A percentile compares a stretch with the other conserved stretches of the same genome.
These are phyloP conservation scores for Herpetotheres cachinnans DNA, from an alignment of 2,113 vertebrate genomes.

Conservation along the genomic window DNA sequence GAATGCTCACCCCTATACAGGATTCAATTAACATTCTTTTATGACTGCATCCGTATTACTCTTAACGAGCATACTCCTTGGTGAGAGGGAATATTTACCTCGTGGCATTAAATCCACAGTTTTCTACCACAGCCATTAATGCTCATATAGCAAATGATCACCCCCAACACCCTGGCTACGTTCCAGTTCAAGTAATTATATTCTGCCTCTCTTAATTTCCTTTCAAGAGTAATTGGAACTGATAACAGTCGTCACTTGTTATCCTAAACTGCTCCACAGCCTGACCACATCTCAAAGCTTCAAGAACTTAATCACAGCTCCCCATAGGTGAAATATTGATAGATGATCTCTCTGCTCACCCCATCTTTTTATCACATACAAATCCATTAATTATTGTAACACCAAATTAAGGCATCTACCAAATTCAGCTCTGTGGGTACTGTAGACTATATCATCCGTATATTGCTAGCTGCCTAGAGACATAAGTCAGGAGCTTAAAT, in stretches of 20 bases:
- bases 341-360: neutral
- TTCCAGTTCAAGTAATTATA: conserved; percentile 60
- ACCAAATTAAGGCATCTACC: neutral
- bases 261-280: conserved; percentile 23
- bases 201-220: conserved; percentile 57
- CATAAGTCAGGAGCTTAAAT: conserved; percentile 12
- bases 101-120: conserved; percentile 34
- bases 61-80: conserved; percentile 35
- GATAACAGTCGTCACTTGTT: conserved; percentile 32
- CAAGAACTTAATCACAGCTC: conserved; percentile 19
- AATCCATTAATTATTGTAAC: conserved; percentile 31
- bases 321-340: conserved; percentile 38
- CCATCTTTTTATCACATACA: conserved; percentile 13
- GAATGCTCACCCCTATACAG: neutral
- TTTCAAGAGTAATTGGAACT: conserved; percentile 41
- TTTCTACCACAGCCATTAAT: conserved; percentile 47
- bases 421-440: neutral
- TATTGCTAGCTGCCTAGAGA: neutral
- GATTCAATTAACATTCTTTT: conserved; percentile 50
- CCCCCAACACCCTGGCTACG: conserved; percentile 28
- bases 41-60: conserved; percentile 38
- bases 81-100: conserved; percentile 52
- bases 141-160: conserved; percentile 51
- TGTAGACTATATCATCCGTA: neutral
- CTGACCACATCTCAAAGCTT: conserved; percentile 44